A percentile compares a stretch with the other conserved stretches of the same genome.
phyloP scores from a whole-genome alignment of 1,140 invertebrate genomes.

The Wasmannia auropunctata region DNA sequence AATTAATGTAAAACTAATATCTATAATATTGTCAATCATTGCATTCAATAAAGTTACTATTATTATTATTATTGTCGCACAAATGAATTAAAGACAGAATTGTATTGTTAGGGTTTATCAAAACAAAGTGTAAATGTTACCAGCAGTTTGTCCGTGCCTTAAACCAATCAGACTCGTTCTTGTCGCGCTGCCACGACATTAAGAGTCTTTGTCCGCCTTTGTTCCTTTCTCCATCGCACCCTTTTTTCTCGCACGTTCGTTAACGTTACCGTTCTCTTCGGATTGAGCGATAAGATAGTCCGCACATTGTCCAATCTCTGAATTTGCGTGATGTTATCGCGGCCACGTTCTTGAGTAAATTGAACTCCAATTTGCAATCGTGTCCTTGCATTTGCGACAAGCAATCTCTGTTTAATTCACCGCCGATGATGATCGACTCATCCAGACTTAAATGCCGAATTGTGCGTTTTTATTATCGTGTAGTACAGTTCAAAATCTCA shows the following conservation, averaged over 20 bases:
- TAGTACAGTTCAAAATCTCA: not conserved
- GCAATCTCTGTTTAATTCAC: not conserved
- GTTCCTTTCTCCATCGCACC: not conserved
- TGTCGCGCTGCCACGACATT: slow-evolving; percentile 27
- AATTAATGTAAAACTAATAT: too few species aligned
- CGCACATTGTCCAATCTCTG: not conserved
- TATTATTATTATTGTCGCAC: too few species aligned
- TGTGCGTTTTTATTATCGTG: not conserved
- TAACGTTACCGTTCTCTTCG: slow-evolving; percentile 57
- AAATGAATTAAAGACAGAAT: not conserved
- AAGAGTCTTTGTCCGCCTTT: slow-evolving; percentile 25
- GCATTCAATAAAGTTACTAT: too few species aligned
- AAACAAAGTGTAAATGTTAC: not conserved
- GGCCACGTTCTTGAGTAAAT: not conserved
- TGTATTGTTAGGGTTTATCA: not conserved
- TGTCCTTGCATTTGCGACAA: slow-evolving; percentile 1
- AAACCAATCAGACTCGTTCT: slow-evolving; percentile 50
- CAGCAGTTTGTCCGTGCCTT: not conserved
- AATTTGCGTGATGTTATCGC: too few species aligned
- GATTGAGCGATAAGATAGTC: slow-evolving; percentile 47
- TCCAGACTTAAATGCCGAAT: not conserved
- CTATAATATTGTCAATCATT: too few species aligned
- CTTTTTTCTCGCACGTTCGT: slow-evolving; percentile 30
- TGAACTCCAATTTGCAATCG: slow-evolving; percentile 23
- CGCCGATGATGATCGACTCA: not conserved